Evolutionary conservation across 2,113 vertebrate species (phyloP), one percentile per base, ranked within the genome.

Genomic region (Ascaphus truei): DNA sequence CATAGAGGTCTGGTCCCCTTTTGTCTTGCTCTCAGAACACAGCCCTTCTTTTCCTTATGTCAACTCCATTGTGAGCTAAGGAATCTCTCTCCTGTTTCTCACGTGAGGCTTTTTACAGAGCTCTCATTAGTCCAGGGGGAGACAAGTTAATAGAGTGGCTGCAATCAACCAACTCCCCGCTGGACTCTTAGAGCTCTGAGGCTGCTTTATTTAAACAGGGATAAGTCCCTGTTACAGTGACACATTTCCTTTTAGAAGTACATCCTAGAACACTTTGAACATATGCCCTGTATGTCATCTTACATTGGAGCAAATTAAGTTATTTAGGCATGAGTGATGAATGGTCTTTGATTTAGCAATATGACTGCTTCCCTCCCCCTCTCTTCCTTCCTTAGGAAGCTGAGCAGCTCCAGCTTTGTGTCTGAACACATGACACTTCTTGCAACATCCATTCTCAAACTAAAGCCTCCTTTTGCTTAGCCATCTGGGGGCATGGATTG

Each of bases 251-350:
- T 31, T 31, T 12, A 43, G 18, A 6, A 60, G 36, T 16, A 2
- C 15, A 53, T 53, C 29, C 41, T 5, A 20, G 30, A 3, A 27
- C 25, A 30, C 10, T 30, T 30, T n/a, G 51, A 12, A 51, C 30
- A 51, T 51, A 12, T 48, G 45, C 18, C 61, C 36, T 63, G 30
- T 51, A 36, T 45, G 23, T 45, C 16, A 6, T 13, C n/a, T 13
- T 16, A 39, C 9, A 10, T 11, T 15, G 30, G 31, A 30, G 20
- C 15, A 30, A 61, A 52, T 52, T 15, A 22, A 51, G 45, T 23
- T 37, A 52, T 55, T 16, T 69, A 23, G 53, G 22, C 33, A 51
- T 15, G 23, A 51, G 36, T 69, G 47, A 69, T 61, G 67, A 71
- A 61, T 71, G 33, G 67, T 18, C 43, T 51, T 9, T 63, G 61